Percentiles rank a stretch among this genome's conserved stretches.
phyloP scores from a whole-genome alignment of 2,113 vertebrate genomes.

The Sturnus vulgaris region DNA sequence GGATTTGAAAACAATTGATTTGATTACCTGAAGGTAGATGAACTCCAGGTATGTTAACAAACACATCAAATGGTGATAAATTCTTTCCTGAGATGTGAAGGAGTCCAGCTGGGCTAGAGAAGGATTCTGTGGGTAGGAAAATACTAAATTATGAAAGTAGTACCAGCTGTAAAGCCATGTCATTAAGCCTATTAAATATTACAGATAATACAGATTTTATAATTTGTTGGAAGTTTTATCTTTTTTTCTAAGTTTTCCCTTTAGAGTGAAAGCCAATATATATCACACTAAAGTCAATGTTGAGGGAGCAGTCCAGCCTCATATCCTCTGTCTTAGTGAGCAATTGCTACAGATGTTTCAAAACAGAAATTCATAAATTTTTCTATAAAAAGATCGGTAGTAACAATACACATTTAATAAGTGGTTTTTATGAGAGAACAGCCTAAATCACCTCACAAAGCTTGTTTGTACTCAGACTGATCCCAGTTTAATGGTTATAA shows the following conservation, averaged over 20 bases:
- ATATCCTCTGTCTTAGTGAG: background rate
- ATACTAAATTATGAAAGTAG: background rate
- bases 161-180: background rate
- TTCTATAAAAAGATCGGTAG: background rate
- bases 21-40: background rate
- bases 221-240: background rate
- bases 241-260: background rate
- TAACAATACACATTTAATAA: background rate
- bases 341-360: background rate
- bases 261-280: background rate
- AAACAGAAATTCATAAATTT: background rate
- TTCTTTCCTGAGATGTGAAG: background rate
- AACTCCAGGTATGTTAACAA: background rate
- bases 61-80: background rate
- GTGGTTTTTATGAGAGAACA: background rate
- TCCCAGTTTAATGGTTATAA: background rate
- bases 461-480: background rate
- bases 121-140: background rate
- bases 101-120: background rate
- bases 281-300: background rate
- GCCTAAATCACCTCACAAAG: background rate
- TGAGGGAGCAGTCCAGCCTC: background rate
- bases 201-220: background rate
- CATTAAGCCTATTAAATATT: background rate
- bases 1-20: background rate